These are phyloP conservation scores for Charina bottae DNA, from an alignment of 2,113 vertebrate species.

Conservation along the genomic window DNA sequence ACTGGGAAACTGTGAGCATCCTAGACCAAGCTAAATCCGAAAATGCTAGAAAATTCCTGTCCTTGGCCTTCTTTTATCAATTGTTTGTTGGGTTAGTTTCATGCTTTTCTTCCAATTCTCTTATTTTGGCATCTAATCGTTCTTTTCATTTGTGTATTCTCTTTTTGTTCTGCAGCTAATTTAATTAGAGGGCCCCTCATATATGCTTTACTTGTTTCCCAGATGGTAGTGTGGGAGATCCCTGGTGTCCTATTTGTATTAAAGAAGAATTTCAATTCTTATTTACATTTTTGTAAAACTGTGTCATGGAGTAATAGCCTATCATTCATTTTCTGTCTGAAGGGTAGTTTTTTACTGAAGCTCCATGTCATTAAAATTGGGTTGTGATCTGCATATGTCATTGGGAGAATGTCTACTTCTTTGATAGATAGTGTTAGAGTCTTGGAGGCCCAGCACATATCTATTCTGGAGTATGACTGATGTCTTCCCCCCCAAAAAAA, in stretches of 20 bases:
- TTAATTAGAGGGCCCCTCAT: neutral
- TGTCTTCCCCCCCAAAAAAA: neutral
- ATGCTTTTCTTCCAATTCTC: neutral
- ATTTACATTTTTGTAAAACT: neutral
- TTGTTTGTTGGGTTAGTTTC: neutral
- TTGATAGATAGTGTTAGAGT: neutral
- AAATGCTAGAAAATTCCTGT: too few species aligned
- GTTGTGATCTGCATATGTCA: neutral
- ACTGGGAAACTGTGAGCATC: too few species aligned
- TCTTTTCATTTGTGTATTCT: neutral
- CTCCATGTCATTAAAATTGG: neutral
- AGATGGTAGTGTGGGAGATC: neutral
- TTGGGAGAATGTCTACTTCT: neutral
- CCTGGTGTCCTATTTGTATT: neutral
- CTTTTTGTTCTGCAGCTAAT: neutral
- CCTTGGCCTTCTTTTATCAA: neutral
- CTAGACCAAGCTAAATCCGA: too few species aligned
- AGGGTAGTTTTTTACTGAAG: neutral
- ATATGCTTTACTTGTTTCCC: neutral
- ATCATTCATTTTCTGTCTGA: neutral
- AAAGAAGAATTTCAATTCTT: neutral
- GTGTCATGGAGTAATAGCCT: neutral
- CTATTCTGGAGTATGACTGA: neutral
- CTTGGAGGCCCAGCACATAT: too few species aligned
- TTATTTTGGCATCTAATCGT: neutral